Percentiles rank a stretch among this genome's conserved stretches.
phyloP scores from a whole-genome alignment of 2,888 invertebrate genomes.

The Andrena trimmerana region DNA sequence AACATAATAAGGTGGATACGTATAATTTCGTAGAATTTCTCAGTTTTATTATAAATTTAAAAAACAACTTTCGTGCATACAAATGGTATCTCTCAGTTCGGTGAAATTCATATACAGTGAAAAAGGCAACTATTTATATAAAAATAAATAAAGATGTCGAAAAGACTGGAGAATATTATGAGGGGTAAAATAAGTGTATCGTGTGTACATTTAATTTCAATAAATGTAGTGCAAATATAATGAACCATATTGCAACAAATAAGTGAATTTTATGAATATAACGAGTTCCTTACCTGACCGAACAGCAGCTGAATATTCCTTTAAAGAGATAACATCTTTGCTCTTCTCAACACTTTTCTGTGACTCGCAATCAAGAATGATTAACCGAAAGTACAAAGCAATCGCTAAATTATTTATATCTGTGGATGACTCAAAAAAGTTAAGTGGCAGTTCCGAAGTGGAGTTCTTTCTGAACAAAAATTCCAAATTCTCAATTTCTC shows the following conservation, averaged over 20 bases:
- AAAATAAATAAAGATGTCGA: too few relatives aligned
- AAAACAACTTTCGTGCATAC: background rate
- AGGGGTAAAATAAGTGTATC: too few relatives aligned
- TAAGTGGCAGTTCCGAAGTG: conserved; percentile 13
- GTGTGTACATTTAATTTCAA: too few relatives aligned
- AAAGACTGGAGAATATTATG: too few relatives aligned
- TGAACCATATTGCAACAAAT: background rate
- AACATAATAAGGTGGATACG: too few relatives aligned
- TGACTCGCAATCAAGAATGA: background rate
- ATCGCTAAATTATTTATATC: conserved; percentile 32
- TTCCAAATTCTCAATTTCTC: conserved; percentile 63
- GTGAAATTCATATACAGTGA: too few relatives aligned
- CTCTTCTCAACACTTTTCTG: background rate
- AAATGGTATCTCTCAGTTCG: too few relatives aligned
- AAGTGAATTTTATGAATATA: background rate
- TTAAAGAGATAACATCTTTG: conserved; percentile 33
- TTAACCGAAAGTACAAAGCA: conserved; percentile 33
- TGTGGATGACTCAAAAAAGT: background rate
- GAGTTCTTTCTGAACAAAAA: conserved; percentile 37
- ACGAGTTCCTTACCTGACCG: conserved; percentile 28
- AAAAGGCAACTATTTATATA: too few relatives aligned
- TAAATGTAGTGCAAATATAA: background rate
- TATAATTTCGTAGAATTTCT: too few relatives aligned
- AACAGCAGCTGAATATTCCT: conserved; percentile 51
- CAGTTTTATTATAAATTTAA: background rate